Percentiles rank a stretch among this genome's conserved stretches.
Conservation (phyloP, 37 sponge, comb jelly and placozoan species). For the Cliona cf. orientalis region DNA sequence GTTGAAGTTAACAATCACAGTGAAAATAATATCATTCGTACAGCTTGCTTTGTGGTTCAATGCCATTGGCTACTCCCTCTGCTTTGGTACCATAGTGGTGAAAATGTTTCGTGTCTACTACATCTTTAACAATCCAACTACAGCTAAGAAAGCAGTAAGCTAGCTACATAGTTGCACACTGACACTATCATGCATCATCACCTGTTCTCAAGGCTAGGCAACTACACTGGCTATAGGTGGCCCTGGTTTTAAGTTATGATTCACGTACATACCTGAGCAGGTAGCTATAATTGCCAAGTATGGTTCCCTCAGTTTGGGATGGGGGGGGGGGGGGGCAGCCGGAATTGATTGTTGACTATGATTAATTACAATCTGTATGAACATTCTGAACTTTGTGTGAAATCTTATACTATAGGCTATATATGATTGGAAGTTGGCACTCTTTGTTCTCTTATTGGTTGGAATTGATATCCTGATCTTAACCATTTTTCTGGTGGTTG, state of each 20-base stretch:
- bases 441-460: conserved; percentile 26
- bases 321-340: no score
- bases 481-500: neutral
- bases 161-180: neutral
- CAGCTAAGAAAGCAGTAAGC: neutral
- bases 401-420: neutral
- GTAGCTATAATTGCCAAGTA: no score
- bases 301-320: no score
- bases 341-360: no score
- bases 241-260: no score
- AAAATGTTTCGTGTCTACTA: conserved; percentile 58
- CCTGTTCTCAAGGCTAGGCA: no score
- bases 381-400: neutral
- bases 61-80: conserved; percentile 52
- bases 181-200: neutral
- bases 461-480: conserved; percentile 29
- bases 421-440: conserved; percentile 37
- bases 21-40: no score
- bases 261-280: no score
- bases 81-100: conserved; percentile 51
- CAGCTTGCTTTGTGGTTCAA: conserved; percentile 26
- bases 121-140: conserved; percentile 51
- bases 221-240: no score
- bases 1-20: no score
- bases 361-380: neutral